phyloP scores from a whole-genome alignment of 2,888 invertebrate species.

The Drosophila leonis region DNA sequence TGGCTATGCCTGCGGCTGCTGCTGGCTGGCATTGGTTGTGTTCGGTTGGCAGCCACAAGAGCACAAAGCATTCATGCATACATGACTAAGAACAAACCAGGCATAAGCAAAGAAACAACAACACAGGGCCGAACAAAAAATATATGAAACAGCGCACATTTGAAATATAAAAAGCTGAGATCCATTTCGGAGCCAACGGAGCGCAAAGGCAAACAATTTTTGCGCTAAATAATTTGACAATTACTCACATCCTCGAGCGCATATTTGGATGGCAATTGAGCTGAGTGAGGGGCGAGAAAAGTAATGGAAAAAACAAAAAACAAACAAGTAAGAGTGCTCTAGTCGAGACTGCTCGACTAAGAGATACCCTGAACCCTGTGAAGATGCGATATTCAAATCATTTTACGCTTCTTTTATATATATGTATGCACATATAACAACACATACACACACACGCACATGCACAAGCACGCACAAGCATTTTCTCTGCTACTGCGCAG shows the following conservation, averaged over 20 bases:
- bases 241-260: constrained; percentile 81
- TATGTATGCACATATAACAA: too few species aligned
- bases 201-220: constrained; percentile 85
- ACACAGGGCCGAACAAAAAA: constrained; percentile 14
- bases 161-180: constrained; percentile 63
- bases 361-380: too few species aligned
- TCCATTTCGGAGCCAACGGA: constrained; percentile 83
- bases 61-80: constrained; percentile 79
- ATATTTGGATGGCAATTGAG: constrained; percentile 57
- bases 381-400: too few species aligned
- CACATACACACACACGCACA: too few species aligned
- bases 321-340: too few species aligned
- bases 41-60: constrained; percentile 43
- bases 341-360: too few species aligned
- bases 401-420: too few species aligned
- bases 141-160: constrained; percentile 22
- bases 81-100: constrained; percentile 82
- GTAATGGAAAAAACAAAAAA: constrained; percentile 20
- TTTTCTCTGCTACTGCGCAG: too few species aligned
- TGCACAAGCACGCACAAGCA: too few species aligned
- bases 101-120: constrained; percentile 55
- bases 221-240: constrained; percentile 85
- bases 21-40: constrained; percentile 11
- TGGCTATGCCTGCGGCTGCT: background rate
- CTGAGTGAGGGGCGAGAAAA: constrained; percentile 44